phyloP scores from a whole-genome alignment of 2,888 invertebrate species.

The Caenorhabditis wallacei region DNA sequence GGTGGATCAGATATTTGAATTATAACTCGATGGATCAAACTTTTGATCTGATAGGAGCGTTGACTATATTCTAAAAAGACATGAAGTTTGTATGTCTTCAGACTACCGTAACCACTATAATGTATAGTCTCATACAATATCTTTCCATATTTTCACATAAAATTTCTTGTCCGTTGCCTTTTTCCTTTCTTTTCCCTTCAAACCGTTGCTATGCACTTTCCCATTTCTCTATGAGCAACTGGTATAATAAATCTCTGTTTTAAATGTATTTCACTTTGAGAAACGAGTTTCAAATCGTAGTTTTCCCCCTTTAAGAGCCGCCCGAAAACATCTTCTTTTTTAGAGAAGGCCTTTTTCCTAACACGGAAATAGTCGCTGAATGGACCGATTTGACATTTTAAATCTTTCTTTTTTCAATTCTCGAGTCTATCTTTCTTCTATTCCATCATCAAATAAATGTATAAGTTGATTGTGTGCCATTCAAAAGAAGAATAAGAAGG shows the following conservation, averaged over 20 bases:
- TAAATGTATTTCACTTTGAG: conserved; percentile 3
- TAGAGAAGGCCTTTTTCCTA: conserved; percentile 11
- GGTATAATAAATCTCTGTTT: conserved; percentile 16
- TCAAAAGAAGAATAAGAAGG: conserved; percentile 37
- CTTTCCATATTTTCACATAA: not conserved
- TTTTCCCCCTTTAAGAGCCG: conserved; percentile 7
- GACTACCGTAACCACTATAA: too few species aligned
- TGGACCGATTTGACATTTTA: conserved; percentile 16
- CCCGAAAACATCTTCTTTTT: not conserved
- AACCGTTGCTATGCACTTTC: conserved; percentile 21
- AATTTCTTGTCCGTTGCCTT: not conserved
- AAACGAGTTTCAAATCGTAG: not conserved
- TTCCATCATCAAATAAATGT: conserved; percentile 54
- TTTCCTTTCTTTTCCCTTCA: not conserved
- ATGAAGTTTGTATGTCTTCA: too few species aligned
- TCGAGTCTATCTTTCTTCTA: conserved; percentile 3
- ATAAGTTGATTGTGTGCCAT: conserved; percentile 61
- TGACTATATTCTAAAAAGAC: too few species aligned
- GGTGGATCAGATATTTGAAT: not conserved
- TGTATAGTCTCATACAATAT: too few species aligned
- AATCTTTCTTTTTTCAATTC: conserved; percentile 9
- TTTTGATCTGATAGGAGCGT: not conserved
- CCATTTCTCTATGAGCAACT: conserved; percentile 12
- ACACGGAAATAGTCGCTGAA: conserved; percentile 41
- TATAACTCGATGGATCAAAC: too few species aligned